Base-by-base conservation (phyloP, 1,140 invertebrate species). In the Brachionus rotundiformis region DNA sequence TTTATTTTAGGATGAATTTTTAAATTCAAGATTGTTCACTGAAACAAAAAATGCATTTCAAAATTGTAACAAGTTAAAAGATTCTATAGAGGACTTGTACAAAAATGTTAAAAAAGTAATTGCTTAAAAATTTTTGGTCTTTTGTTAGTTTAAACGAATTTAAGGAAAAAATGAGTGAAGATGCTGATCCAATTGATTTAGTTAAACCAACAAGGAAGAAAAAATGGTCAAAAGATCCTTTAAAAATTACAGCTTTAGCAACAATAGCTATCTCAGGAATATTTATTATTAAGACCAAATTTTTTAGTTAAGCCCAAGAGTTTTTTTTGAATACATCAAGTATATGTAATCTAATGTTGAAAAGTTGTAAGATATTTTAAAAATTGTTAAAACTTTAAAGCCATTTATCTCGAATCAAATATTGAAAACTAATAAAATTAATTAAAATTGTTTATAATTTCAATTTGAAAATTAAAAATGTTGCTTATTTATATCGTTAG, bases 21-120 rank as follows among this genome's bases (percentile, higher is more conserved):
- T 73, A 23, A 73, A 4, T 16, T 19, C 39, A 44, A 19, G 19
- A 31, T 73, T 73, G 3, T 73, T 13, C 36, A 73, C 8, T 25
- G 68, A 73, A 23, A 44, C 36, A 23, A 41, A 73, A 27, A 41
- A 41, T 25, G 36, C 68, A 19, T n/a, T 73, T n/a, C 44, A 19
- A 23, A 73, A 73, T 47, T 73, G 68, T n/a, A 73, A 44, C 13
- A 25, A 25, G 41, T 73, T 73, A 44, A 44, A 25, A 25, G 68
- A 31, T 1, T 8, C 7, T 44, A 23, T 73, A 8, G 39, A 73
- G 3, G 23, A 23, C 2, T 44, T 73, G 19, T 27, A 73, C 16
- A 41, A 73, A 23, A 44, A 73, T 44, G 39, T 73, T n/a, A 73
- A 73, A 73, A 73, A 44, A 73, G 36, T 68, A 68, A n/a, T n/a